These are phyloP conservation scores for Drosophila helvetica DNA, from an alignment of 2,888 invertebrate species.

Conservation along the genomic window DNA sequence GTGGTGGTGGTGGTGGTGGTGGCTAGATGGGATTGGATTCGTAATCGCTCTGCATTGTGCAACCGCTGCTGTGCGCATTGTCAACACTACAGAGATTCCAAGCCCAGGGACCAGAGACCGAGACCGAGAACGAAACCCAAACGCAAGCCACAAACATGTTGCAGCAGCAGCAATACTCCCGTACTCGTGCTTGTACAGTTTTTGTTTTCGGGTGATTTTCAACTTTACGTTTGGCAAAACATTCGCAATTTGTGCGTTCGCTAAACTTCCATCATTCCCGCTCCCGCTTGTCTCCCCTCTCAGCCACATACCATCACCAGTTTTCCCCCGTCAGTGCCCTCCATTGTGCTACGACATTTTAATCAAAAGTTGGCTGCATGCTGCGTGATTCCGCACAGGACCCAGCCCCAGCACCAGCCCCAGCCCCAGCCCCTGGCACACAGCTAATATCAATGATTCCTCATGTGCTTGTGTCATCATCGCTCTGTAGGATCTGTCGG, in stretches of 20 bases:
- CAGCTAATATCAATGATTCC: slow-evolving; percentile 52
- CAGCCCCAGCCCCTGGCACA: slow-evolving; percentile 2
- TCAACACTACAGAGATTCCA: slow-evolving; percentile 30
- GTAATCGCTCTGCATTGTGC: slow-evolving; percentile 61
- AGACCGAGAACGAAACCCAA: slow-evolving; percentile 1
- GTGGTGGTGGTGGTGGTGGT: background rate
- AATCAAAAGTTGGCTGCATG: slow-evolving; percentile 68
- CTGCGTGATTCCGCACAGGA: slow-evolving; percentile 21
- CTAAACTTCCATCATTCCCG: slow-evolving; percentile 28
- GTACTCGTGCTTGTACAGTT: slow-evolving; percentile 35
- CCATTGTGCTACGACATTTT: slow-evolving; percentile 62
- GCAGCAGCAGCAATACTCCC: slow-evolving; percentile 42
- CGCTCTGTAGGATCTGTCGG: slow-evolving; percentile 27
- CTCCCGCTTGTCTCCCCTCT: background rate
- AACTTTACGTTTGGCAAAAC: slow-evolving; percentile 56
- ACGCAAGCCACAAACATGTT: slow-evolving; percentile 65
- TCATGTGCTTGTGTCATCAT: slow-evolving; percentile 32
- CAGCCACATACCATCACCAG: background rate
- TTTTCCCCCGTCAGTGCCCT: background rate
- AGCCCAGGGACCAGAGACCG: background rate
- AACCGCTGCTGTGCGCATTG: slow-evolving; percentile 31
- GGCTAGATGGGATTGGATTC: slow-evolving; percentile 34
- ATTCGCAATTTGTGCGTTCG: slow-evolving; percentile 53
- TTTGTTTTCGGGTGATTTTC: slow-evolving; percentile 32
- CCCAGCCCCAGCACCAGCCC: slow-evolving; percentile 1